Evolutionary conservation across 2,797 vertebrate genomes (phyloP).

Genomic region (Australoheros facetus): DNA sequence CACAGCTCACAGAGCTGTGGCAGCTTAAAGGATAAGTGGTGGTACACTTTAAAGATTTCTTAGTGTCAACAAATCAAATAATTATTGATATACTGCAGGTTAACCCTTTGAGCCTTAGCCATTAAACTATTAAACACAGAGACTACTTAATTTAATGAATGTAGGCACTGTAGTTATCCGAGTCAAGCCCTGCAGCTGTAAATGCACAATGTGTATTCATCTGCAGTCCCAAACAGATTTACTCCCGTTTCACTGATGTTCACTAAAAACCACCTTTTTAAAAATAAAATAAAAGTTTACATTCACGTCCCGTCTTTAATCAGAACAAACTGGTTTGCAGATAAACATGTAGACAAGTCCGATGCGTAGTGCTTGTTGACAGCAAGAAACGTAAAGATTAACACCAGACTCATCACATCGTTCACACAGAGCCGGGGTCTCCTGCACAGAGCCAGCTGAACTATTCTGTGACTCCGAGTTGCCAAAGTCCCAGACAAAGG

Average conservation of each 20-base stretch:
- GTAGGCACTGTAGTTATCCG: background rate
- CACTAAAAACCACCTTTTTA: background rate
- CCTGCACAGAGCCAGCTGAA: conserved; percentile 11
- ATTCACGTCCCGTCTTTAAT: background rate
- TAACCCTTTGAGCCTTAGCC: too few species aligned
- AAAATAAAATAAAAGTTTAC: background rate
- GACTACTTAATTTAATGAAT: background rate
- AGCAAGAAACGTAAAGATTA: conserved; percentile 13
- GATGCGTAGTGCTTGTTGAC: conserved; percentile 3
- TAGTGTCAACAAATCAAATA: conserved; percentile 23
- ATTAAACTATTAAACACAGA: background rate
- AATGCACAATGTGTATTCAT: background rate
- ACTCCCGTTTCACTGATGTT: background rate
- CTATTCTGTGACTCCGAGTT: background rate
- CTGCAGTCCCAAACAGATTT: background rate
- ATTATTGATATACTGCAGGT: background rate
- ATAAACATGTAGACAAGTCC: background rate
- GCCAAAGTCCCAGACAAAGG: conserved; percentile 10
- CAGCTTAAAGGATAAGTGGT: conserved; percentile 7
- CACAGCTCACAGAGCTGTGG: conserved; percentile 77
- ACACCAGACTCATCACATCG: conserved; percentile 25
- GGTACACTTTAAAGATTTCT: background rate
- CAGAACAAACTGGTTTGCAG: background rate
- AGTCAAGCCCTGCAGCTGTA: background rate
- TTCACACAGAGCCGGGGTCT: conserved; percentile 44